Evolutionary conservation across 64 coral and sea anemone genomes (phyloP), one percentile per base, ranked within the genome.

Genomic region (Pocillopora damicornis): DNA sequence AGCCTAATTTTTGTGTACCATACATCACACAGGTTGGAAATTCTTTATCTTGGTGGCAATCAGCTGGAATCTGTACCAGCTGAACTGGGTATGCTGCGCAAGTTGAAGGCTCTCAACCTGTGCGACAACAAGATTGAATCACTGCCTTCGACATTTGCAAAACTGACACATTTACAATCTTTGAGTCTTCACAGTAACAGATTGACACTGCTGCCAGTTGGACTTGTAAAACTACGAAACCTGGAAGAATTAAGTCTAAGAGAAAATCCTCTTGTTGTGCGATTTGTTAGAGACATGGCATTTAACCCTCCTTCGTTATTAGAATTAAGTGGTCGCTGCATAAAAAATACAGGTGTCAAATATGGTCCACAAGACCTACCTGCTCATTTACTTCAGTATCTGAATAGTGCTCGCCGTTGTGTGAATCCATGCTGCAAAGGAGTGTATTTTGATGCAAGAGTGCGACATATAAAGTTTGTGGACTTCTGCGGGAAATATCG

Each of bases 401-500:
- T 99, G 15, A 91, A 99, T 58, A 99, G 90, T 89, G 97, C 97
- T 75, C 86, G 90, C 2, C 65, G 88, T 14, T 99, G 97, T 76
- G 97, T 99, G 1, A 99, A 99, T 35, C 97, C 97, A 18, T 87
- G 74, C 35, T 99, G 97, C 75, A 92, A 91, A 35, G 93, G 97
- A 45, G 97, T 99, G 59, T 99, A 95, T 81, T 99, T 99, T 99
- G 90, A 95, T 58, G 89, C 94, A 25, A 87, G 94, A 56, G 88
- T 99, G 15, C 79, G 86, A 37, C 90, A 94, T 87, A 91, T 99
- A 6, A 99, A 95, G 86, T 99, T 99, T 93, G 97, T 99, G 37
- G 97, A 99, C 66, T 99, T 99, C 59, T 99, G 97, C 66, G 97
- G 97, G 37, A 99, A 99, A 73, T 99, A 99, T 83, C 88, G 97